Percentiles rank a stretch among this genome's conserved stretches.
phyloP scores from a whole-genome alignment of 2,888 invertebrate genomes.

The Nezara viridula region DNA sequence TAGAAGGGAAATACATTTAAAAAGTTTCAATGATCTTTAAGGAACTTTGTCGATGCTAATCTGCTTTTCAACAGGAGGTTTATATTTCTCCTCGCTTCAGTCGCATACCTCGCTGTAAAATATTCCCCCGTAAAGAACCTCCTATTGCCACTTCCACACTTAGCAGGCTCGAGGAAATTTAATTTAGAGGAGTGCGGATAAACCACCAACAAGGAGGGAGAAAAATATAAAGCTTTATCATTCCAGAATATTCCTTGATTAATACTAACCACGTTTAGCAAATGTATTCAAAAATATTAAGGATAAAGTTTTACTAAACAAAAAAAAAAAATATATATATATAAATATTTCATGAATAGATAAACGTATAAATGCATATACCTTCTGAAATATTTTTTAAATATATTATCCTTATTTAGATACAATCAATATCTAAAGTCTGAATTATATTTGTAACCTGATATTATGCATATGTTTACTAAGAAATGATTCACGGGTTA shows the following conservation, averaged over 20 bases:
- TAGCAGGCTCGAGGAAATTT: background rate
- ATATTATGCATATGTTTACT: too few species aligned
- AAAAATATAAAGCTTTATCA: background rate
- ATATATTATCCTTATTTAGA: too few species aligned
- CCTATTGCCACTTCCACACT: background rate
- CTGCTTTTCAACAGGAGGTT: slow-evolving; percentile 21
- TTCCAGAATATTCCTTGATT: background rate
- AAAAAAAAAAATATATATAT: too few species aligned
- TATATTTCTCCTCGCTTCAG: slow-evolving; percentile 3
- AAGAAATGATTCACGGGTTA: too few species aligned
- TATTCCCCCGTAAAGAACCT: background rate
- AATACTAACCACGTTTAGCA: background rate
- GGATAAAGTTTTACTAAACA: too few species aligned
- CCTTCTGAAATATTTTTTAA: too few species aligned
- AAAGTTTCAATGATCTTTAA: slow-evolving; percentile 39
- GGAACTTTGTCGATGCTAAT: slow-evolving; percentile 30
- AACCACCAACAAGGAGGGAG: background rate
- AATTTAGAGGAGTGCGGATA: background rate
- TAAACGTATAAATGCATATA: too few species aligned
- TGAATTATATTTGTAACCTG: too few species aligned
- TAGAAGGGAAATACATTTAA: slow-evolving; percentile 2
- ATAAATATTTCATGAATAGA: too few species aligned
- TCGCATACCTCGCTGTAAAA: background rate
- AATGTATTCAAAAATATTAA: background rate
- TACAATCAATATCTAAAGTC: too few species aligned